These are phyloP conservation scores for Xestia sexstrigata DNA, from an alignment of 2,888 invertebrate genomes.

Conservation along the genomic window DNA sequence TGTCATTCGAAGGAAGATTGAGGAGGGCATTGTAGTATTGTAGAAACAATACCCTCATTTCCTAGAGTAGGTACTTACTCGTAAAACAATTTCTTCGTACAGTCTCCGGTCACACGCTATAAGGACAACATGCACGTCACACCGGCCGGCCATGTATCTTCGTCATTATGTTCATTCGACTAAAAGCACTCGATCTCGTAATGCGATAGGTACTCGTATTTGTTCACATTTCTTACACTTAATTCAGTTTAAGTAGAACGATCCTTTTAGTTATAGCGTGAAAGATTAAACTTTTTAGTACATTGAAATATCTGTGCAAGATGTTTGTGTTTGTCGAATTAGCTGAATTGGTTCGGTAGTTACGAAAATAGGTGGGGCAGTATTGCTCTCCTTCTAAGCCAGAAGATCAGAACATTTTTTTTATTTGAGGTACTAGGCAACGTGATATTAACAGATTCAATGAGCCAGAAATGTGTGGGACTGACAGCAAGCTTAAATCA, in stretches of 20 bases:
- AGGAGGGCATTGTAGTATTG: background rate
- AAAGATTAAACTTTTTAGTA: conserved; percentile 64
- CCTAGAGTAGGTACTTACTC: conserved; percentile 18
- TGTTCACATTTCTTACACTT: conserved; percentile 76
- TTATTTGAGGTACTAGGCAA: background rate
- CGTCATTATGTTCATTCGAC: conserved; percentile 74
- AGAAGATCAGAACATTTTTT: background rate
- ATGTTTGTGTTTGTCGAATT: conserved; percentile 26
- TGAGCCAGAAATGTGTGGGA: background rate
- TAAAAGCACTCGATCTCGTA: conserved; percentile 80
- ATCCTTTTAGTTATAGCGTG: conserved; percentile 65
- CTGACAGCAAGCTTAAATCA: background rate
- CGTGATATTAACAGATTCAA: background rate
- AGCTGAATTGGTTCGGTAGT: background rate
- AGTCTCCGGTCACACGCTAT: conserved; percentile 8
- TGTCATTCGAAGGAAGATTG: background rate
- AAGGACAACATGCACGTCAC: conserved; percentile 58
- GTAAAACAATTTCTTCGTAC: conserved; percentile 23
- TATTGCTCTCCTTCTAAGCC: background rate
- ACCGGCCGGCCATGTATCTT: conserved; percentile 63
- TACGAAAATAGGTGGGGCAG: background rate
- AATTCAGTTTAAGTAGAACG: conserved; percentile 77
- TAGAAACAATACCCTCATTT: conserved; percentile 17
- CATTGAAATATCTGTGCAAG: conserved; percentile 47
- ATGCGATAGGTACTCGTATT: conserved; percentile 73